A percentile compares a stretch with the other conserved stretches of the same genome.
phyloP scores from a whole-genome alignment of 1,140 invertebrate genomes.

The Hyles euphorbiae region DNA sequence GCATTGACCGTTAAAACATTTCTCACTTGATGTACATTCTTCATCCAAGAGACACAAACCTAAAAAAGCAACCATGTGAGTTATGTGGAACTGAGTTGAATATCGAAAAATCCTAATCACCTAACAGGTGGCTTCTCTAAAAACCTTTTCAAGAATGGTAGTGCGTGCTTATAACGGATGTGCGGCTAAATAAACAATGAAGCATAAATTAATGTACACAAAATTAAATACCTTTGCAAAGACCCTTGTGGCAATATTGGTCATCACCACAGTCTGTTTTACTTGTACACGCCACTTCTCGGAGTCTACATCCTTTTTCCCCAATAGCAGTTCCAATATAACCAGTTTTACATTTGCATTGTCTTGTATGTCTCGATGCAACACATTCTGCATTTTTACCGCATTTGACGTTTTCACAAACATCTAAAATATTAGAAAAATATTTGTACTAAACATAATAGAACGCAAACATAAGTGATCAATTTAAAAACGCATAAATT shows the following conservation, averaged over 20 bases:
- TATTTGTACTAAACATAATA: not conserved
- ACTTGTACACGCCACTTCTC: slow-evolving; percentile 81
- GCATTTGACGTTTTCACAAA: slow-evolving; percentile 85
- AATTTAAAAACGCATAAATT: not conserved
- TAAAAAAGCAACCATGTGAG: slow-evolving; percentile 48
- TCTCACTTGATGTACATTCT: slow-evolving; percentile 86
- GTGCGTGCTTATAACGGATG: no score
- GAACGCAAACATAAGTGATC: no score
- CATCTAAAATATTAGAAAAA: slow-evolving; percentile 72
- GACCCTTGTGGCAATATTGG: slow-evolving; percentile 87
- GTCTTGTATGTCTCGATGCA: slow-evolving; percentile 81
- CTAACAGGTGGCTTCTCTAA: no score
- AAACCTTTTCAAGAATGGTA: no score
- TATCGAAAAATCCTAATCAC: no score
- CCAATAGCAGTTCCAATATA: slow-evolving; percentile 85
- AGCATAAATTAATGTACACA: no score
- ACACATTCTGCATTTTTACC: slow-evolving; percentile 90
- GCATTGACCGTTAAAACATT: slow-evolving; percentile 90
- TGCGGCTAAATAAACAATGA: no score
- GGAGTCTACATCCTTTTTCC: slow-evolving; percentile 84
- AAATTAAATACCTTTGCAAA: slow-evolving; percentile 82
- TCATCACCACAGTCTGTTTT: slow-evolving; percentile 85
- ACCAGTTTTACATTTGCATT: slow-evolving; percentile 86
- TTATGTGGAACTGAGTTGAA: no score
- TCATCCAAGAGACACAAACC: slow-evolving; percentile 86